Evolutionary conservation across 2,113 vertebrate species (phyloP).

Genomic region (Saccopteryx leptura): DNA sequence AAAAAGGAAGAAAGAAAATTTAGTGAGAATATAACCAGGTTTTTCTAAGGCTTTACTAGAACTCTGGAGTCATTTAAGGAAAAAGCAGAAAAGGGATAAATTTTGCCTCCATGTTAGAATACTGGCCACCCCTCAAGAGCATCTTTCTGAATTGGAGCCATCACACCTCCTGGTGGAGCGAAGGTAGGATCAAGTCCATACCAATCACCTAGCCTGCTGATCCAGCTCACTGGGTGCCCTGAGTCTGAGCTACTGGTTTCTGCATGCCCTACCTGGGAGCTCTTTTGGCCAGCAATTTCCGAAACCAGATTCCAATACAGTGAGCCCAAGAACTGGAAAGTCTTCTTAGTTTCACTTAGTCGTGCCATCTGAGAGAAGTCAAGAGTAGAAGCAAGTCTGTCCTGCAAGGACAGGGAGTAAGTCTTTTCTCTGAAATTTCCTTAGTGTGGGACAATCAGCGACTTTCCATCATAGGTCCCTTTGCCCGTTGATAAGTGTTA

Average conservation of each 20-base stretch:
- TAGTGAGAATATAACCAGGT: not conserved
- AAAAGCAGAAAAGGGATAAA: not conserved
- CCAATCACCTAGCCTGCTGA: not conserved
- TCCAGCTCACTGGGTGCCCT: not conserved
- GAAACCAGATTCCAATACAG: not conserved
- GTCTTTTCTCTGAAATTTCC: not conserved
- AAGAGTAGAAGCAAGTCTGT: not conserved
- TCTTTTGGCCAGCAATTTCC: not conserved
- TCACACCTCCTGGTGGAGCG: rapidly evolving
- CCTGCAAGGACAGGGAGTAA: not conserved
- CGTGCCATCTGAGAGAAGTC: not conserved
- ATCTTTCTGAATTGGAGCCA: not conserved
- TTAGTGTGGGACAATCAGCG: not conserved
- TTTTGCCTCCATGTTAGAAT: not conserved
- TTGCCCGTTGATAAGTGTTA: no score
- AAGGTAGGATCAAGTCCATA: not conserved
- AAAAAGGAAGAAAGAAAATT: not conserved
- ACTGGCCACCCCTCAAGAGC: not conserved
- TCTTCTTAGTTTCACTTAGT: not conserved
- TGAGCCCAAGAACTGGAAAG: not conserved
- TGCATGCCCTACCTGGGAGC: not conserved
- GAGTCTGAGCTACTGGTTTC: not conserved
- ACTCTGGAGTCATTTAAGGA: not conserved
- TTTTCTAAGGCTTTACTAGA: not conserved
- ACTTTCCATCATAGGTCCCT: not conserved